A percentile compares a stretch with the other conserved stretches of the same genome.
Conservation (phyloP, 1,140 invertebrate species). For the Panagrolaimus sp. region DNA sequence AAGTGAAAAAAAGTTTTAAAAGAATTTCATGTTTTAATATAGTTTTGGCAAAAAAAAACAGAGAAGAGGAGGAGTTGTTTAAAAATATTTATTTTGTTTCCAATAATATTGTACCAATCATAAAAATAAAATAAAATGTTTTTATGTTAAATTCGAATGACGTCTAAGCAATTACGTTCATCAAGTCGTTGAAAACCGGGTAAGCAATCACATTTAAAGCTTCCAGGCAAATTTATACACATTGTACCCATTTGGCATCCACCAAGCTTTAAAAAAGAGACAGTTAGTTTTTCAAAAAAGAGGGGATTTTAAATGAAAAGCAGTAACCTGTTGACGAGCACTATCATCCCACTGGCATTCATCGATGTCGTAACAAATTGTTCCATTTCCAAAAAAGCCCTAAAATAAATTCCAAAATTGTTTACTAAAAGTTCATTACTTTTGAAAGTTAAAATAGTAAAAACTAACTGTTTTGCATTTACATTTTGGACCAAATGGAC, state of each 20-base stretch:
- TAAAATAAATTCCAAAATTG: constrained; percentile 14
- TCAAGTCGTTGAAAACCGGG: constrained; percentile 46
- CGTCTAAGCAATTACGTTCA: constrained; percentile 43
- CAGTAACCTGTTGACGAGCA: constrained; percentile 41
- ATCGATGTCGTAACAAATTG: constrained; percentile 45
- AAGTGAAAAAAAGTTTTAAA: too few species aligned
- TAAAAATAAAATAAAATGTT: neutral
- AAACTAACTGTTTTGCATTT: constrained; percentile 37
- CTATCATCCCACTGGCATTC: constrained; percentile 46
- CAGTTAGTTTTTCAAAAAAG: neutral
- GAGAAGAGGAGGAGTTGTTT: neutral
- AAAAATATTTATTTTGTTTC: neutral
- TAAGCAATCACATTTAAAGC: constrained; percentile 51
- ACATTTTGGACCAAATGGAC: constrained; percentile 36
- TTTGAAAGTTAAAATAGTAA: neutral
- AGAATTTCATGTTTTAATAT: neutral
- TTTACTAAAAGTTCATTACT: constrained; percentile 5
- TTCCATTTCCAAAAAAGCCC: constrained; percentile 51
- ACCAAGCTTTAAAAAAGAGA: constrained; percentile 34
- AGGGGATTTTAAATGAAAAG: neutral
- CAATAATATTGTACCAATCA: neutral
- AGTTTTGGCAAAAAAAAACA: neutral
- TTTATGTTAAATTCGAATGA: constrained; percentile 41
- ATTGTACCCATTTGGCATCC: constrained; percentile 42
- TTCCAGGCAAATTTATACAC: constrained; percentile 49